Percentiles rank a stretch among this genome's conserved stretches.
phyloP scores from a whole-genome alignment of 2,888 invertebrate species.

The Emmelina monodactyla region DNA sequence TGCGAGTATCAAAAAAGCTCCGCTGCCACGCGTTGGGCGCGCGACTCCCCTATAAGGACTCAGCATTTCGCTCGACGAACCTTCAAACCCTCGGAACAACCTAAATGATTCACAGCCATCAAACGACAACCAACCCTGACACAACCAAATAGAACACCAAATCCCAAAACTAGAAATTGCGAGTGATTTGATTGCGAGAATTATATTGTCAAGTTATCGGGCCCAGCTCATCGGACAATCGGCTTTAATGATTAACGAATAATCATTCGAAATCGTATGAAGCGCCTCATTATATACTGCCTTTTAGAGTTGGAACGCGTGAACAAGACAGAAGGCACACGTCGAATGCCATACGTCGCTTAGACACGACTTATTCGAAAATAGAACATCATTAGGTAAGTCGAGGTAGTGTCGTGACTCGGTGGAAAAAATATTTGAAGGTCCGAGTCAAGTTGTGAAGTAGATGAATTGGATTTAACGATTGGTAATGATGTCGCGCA shows the following conservation, averaged over 20 bases:
- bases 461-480: conserved; percentile 31
- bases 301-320: conserved; percentile 2
- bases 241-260: conserved; percentile 13
- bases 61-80: conserved; percentile 12
- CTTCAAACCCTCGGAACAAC: conserved; percentile 14
- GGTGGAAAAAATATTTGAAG: conserved; percentile 22
- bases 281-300: not conserved
- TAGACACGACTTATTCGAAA: conserved; percentile 34
- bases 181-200: conserved; percentile 18
- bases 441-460: conserved; percentile 19
- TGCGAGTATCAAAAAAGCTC: conserved; percentile 31
- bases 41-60: conserved; percentile 37
- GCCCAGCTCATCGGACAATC: conserved; percentile 9
- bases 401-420: conserved; percentile 31
- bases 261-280: not conserved
- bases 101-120: conserved; percentile 9
- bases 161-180: conserved; percentile 3
- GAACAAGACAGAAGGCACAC: conserved; percentile 28
- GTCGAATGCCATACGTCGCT: conserved; percentile 28
- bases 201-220: conserved; percentile 21
- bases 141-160: not conserved
- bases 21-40: conserved; percentile 47
- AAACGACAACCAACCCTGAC: not conserved
- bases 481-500: conserved; percentile 24
- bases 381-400: conserved; percentile 42